Base-by-base conservation (phyloP, 2,797 vertebrate genomes). In the Melanotaenia parkinsoni region DNA sequence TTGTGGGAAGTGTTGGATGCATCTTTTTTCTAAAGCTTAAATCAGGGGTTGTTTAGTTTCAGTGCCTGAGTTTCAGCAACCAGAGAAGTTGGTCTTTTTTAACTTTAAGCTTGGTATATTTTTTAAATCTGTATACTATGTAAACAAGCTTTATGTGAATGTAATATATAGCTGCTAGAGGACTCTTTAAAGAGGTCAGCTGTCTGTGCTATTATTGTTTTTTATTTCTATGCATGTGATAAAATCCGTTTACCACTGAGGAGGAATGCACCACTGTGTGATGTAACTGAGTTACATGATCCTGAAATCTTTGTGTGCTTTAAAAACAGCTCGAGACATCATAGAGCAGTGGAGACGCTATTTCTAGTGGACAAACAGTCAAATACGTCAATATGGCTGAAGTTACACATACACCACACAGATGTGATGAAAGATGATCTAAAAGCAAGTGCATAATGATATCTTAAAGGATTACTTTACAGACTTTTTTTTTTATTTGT, bases 201-300 rank as follows among this genome's bases (percentile, higher is more conserved):
- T n/a, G 20, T 47, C 8, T 47, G 6, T 47, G 18, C 7, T n/a
- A 9, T 8, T n/a, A n/a, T n/a, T 20, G 18, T 47, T 47, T 43
- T 63, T 66, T 66, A 28, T 65, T 37, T 47, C 8, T 10, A 4
- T 79, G 13, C 24, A 12, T 54, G 37, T 57, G 12, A 13, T 68
- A 59, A 77, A 72, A 87, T 76, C 65, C 65, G 47, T 60, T 80
- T 76, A 62, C 59, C 75, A 30, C 51, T 33, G 67, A 79, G 45
- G 74, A 64, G 16, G 64, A 71, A 63, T 40, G 35, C 22, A 62
- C 47, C 74, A 76, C 58, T 54, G 57, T 71, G 63, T 81, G 78
- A 90, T 83, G 71, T 83, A 79, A 88, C 74, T 53, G 65, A 58
- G 45, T 78, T 75, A 77, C 78, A 79, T 33, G 81, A 79, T 64